These are phyloP conservation scores for Morone saxatilis DNA, from an alignment of 2,113 vertebrate genomes.

Conservation along the genomic window DNA sequence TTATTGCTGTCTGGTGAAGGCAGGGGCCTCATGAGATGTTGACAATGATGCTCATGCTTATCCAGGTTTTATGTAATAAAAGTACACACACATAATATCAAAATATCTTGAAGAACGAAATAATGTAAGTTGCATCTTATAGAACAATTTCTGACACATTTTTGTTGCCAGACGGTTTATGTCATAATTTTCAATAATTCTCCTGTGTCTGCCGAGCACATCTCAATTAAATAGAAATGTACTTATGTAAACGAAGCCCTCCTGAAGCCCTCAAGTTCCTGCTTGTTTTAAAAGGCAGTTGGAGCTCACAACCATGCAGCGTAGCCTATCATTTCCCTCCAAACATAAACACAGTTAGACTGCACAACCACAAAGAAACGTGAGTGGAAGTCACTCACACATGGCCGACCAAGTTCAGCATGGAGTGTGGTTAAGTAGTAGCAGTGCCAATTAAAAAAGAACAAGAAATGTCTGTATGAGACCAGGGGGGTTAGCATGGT, in stretches of 20 bases:
- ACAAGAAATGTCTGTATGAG: slow-evolving; percentile 6
- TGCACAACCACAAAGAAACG: slow-evolving; percentile 9
- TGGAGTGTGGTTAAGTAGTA: background rate
- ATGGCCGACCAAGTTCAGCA: background rate
- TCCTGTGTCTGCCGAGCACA: background rate
- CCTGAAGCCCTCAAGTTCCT: slow-evolving; percentile 4
- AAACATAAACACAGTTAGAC: slow-evolving; percentile 53
- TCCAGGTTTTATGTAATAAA: background rate
- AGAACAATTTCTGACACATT: background rate
- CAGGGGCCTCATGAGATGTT: slow-evolving; percentile 27
- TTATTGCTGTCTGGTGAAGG: slow-evolving; percentile 62
- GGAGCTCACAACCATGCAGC: slow-evolving; percentile 1
- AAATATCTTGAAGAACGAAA: background rate
- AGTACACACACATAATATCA: background rate
- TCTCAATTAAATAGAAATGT: slow-evolving; percentile 29
- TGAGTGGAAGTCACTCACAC: slow-evolving; percentile 17
- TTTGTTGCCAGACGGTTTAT: background rate
- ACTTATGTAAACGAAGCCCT: background rate
- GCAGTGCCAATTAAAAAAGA: slow-evolving; percentile 35
- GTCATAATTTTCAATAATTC: background rate
- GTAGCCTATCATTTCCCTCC: slow-evolving; percentile 54
- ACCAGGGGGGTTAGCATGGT: background rate
- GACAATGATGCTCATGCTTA: slow-evolving; percentile 8
- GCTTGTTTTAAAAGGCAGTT: slow-evolving; percentile 38
- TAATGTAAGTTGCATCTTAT: slow-evolving; percentile 23